Base-by-base conservation (phyloP, 2,888 invertebrate genomes). In the Peribatodes rhomboidaria region DNA sequence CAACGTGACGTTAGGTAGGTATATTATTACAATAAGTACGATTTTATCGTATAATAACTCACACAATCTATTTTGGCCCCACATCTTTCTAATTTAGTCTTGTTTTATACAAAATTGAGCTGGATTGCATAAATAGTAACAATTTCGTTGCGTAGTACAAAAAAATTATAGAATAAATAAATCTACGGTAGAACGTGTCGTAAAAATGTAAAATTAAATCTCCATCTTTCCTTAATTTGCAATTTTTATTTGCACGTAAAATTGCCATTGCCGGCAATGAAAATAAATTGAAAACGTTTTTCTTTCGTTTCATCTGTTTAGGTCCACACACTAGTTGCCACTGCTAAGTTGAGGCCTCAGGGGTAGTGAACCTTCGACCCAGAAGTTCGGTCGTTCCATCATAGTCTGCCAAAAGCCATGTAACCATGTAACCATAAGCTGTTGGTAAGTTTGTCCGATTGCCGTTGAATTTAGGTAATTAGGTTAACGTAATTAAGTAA, bases 321-420 rank as follows among this genome's bases (percentile, higher is more conserved):
- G 2, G 33, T 11, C 33, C 14, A 49, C 16, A 49, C 61, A n/a
- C n/a, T n/a, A n/a, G n/a, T n/a, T n/a, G n/a, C n/a, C n/a, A 75
- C 92, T 91, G 76, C 84, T 89, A 60, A 97, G 93, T 65, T 96
- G 96, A 50, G 98, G 96, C 79, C 99, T 94, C 44, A 99, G 94
- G 4, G 97, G 95, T 49, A 99, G 93, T 65, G 97, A 97, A 64
- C 98, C 98, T 89, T 99, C 99, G n/a, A 99, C 98, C 99, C 99
- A 99, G 87, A 98, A 97, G 89, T 98, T 98, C 35, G 98, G 98
- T 68, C 97, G 94, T 81, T 98, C 97, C 82, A 99, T 92, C 98
- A 99, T 98, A 69, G 96, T 96, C 83, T 98, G 98, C 99, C 99
- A 99, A 10, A 99, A 91, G 0, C n/a, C n/a, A n/a, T n/a, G n/a